Base-by-base conservation (phyloP, 2,797 vertebrate genomes). In the Adrianichthys oophorus region DNA sequence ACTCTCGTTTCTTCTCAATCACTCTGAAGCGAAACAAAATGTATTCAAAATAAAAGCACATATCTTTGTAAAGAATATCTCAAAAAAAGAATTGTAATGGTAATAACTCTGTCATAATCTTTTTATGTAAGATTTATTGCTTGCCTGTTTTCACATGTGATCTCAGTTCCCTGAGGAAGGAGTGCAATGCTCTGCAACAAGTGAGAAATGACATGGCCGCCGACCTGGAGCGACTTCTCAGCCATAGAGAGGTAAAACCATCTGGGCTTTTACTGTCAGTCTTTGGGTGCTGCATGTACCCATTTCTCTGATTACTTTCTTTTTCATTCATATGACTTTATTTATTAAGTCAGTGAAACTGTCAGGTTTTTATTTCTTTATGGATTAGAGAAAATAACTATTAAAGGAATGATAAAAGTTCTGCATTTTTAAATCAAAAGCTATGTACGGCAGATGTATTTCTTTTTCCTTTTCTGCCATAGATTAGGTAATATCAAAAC, bases 121-220 rank as follows among this genome's bases (percentile, higher is more conserved):
- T 42, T 59, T 37, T 44, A 2, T 16, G 51, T 6, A 40, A 46
- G 15, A 16, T 48, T 44, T 66, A 17, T 16, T 57, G 12, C 48
- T 1, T 56, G 1, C 13, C 1, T 74, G 58, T 65, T 41, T 67
- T 67, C 51, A 23, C 37, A 15, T 65, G n/a, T 60, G 15, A 54
- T 45, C 37, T 5, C 87, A 99, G 97, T 82, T 89, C 92, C 52
- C 89, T 98, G 85, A 95, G 91, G 89, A 98, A 94, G 90, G 98
- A 99, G 76, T 94, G 93, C 56, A 85, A 89, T 15, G 72, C 91
- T 70, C 88, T 99, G 68, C 90, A 94, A 60, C 94, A 94, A 75
- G 91, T 93, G 89, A 98, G 96, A 90, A 96, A 98, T 90, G 95
- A 94, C 87, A 98, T 99, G 97, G 93, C 95, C 1, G 90, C 94